A percentile compares a stretch with the other conserved stretches of the same genome.
These are phyloP conservation scores for Pithys albifrons DNA, from an alignment of 2,113 vertebrate genomes.

Conservation along the genomic window DNA sequence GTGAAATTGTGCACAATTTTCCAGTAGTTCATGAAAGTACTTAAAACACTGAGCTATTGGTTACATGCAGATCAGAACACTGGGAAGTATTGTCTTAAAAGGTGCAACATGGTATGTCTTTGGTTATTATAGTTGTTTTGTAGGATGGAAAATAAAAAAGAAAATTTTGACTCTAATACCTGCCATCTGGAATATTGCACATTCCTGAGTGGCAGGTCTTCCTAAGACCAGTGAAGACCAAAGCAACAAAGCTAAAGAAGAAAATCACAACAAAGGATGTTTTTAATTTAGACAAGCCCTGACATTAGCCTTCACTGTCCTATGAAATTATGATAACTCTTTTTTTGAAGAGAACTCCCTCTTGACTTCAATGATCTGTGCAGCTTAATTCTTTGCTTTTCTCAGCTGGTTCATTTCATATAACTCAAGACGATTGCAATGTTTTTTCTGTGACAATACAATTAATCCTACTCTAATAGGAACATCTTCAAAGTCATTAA, in stretches of 20 bases:
- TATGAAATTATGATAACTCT: neutral
- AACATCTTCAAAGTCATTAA: neutral
- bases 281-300: neutral
- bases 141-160: neutral
- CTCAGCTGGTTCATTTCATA: neutral
- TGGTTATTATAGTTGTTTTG: neutral
- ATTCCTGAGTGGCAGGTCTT: neutral
- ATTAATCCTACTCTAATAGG: neutral
- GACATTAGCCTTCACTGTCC: neutral
- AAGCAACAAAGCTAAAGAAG: neutral
- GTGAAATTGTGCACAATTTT: neutral
- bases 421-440: neutral
- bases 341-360: neutral
- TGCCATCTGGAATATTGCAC: neutral
- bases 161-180: neutral
- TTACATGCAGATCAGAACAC: neutral
- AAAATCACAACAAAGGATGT: neutral
- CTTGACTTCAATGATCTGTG: neutral
- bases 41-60: neutral
- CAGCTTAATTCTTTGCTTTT: neutral
- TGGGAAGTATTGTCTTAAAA: neutral
- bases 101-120: neutral
- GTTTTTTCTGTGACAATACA: neutral
- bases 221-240: neutral
- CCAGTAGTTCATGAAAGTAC: neutral